These are phyloP conservation scores for Chironomus tepperi DNA, from an alignment of 1,140 invertebrate genomes.

Conservation along the genomic window DNA sequence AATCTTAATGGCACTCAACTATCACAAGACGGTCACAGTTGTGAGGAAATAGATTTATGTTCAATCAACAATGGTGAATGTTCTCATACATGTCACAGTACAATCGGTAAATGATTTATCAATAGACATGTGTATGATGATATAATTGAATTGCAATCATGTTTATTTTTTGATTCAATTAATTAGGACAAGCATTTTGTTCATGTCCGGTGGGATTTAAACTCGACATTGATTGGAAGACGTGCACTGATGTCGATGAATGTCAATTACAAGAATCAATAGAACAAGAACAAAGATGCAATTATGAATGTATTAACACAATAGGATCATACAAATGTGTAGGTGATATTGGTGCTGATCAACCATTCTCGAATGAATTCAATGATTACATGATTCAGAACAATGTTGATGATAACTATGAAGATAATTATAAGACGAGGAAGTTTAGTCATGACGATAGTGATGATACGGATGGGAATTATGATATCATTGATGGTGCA, in stretches of 20 bases:
- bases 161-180: not conserved
- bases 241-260: slow-evolving; percentile 54
- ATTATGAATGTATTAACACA: slow-evolving; percentile 45
- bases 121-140: not conserved
- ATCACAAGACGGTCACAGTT: slow-evolving; percentile 46
- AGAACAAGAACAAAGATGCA: slow-evolving; percentile 41
- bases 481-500: slow-evolving; percentile 4
- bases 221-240: slow-evolving; percentile 48
- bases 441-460: too few relatives aligned
- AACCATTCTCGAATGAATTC: slow-evolving; percentile 31
- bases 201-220: slow-evolving; percentile 53
- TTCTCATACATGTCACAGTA: slow-evolving; percentile 44
- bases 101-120: not conserved
- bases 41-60: slow-evolving; percentile 56
- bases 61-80: slow-evolving; percentile 46
- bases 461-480: slow-evolving; percentile 14
- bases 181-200: slow-evolving; percentile 50
- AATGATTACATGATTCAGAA: not conserved
- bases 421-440: not conserved
- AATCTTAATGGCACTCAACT: slow-evolving; percentile 49
- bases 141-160: not conserved
- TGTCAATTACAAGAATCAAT: slow-evolving; percentile 42
- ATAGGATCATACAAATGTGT: slow-evolving; percentile 43
- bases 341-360: slow-evolving; percentile 35
- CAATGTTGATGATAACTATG: not conserved